These are phyloP conservation scores for Geodia barretti DNA, from an alignment of 37 sponge, comb jelly and placozoan genomes.

Conservation along the genomic window DNA sequence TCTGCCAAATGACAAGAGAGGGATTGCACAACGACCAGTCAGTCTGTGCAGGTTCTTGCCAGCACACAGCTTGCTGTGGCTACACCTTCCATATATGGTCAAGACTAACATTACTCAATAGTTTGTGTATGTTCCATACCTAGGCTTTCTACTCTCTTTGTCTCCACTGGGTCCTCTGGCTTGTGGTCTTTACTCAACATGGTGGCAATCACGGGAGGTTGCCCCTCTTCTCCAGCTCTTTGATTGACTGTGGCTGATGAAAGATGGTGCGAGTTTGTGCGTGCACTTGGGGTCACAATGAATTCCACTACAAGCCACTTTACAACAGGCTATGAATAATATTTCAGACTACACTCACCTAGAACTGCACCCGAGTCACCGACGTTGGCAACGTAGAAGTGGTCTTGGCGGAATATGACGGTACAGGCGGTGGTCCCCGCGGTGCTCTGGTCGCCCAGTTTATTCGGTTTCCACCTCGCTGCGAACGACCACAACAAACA, in stretches of 20 bases:
- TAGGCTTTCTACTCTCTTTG: constrained; percentile 52
- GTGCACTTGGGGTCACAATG: too few species aligned
- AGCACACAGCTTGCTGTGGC: not conserved
- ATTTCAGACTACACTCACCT: constrained; percentile 10
- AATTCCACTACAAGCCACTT: too few species aligned
- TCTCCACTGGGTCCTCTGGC: constrained; percentile 84
- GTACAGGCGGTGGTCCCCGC: constrained; percentile 88
- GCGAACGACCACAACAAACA: not conserved
- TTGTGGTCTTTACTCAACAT: constrained; percentile 92
- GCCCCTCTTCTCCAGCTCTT: constrained; percentile 16
- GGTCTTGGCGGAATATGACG: constrained; percentile 74
- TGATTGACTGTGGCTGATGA: constrained; percentile 30
- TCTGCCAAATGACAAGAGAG: too few species aligned
- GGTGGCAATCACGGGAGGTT: constrained; percentile 45
- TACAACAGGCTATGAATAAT: too few species aligned
- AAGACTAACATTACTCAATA: too few species aligned
- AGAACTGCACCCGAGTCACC: constrained; percentile 91
- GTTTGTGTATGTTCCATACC: constrained; percentile 51
- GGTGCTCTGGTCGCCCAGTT: constrained; percentile 81
- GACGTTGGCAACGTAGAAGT: constrained; percentile 85
- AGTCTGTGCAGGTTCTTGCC: not conserved
- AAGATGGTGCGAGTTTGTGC: too few species aligned
- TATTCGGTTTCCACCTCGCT: constrained; percentile 74
- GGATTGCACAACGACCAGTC: too few species aligned
- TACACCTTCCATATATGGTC: not conserved